Evolutionary conservation across 2,113 vertebrate genomes (phyloP).

Genomic region (Trogon surrucura): DNA sequence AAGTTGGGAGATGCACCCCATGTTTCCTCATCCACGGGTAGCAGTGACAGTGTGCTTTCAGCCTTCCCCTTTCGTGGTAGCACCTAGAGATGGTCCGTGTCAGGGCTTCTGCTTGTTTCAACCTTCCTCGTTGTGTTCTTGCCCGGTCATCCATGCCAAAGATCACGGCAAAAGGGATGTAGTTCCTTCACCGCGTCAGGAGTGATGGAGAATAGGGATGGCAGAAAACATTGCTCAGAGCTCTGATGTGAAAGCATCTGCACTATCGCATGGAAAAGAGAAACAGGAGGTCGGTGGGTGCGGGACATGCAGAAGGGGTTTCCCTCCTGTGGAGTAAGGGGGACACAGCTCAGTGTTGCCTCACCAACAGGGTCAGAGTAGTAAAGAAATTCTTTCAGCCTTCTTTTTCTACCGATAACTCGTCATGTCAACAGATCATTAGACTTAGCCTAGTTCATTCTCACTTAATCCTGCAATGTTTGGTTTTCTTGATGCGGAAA

Average conservation of each 20-base stretch:
- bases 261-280: too few relatives aligned
- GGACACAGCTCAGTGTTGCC: not conserved
- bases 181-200: not conserved
- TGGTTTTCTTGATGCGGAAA: not conserved
- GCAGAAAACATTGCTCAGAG: not conserved
- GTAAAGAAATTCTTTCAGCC: not conserved
- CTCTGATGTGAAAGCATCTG: not conserved
- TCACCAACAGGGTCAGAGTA: not conserved
- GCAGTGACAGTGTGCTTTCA: not conserved
- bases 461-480: not conserved
- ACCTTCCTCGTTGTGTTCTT: not conserved
- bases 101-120: not conserved
- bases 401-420: not conserved
- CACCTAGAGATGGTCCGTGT: not conserved
- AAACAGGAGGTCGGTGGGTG: not conserved
- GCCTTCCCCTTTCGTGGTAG: not conserved
- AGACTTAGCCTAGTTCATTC: not conserved
- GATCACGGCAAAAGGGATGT: not conserved
- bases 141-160: not conserved
- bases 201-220: not conserved
- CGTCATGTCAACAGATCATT: not conserved
- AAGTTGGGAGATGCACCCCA: rapidly evolving
- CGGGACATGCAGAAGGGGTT: not conserved
- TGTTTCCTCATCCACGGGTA: not conserved
- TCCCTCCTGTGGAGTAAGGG: not conserved